Evolutionary conservation across 2,797 vertebrate genomes (phyloP).

Genomic region (Schizopygopsis malacanthus): DNA sequence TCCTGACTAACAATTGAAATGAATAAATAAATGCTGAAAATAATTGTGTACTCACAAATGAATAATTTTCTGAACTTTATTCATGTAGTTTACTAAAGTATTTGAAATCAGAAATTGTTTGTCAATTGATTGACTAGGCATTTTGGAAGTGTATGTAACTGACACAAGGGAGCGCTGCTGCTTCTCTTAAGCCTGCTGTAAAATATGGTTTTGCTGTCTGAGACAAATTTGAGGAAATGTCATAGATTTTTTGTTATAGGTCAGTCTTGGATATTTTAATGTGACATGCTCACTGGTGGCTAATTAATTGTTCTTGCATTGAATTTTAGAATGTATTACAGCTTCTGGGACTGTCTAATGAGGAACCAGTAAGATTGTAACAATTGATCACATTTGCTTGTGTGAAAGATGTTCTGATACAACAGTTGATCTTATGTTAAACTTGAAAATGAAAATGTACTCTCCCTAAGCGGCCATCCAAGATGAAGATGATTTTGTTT

Average conservation of each 20-base stretch:
- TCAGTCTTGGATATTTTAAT: background rate
- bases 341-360: background rate
- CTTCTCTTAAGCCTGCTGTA: background rate
- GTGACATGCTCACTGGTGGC: background rate
- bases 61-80: background rate
- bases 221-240: background rate
- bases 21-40: background rate
- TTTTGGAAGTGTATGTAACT: background rate
- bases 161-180: constrained; percentile 17
- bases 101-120: background rate
- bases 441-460: background rate
- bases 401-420: background rate
- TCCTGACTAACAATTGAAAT: background rate
- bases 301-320: background rate
- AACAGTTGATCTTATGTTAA: background rate
- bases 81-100: background rate
- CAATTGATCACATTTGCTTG: background rate
- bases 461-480: background rate
- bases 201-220: background rate
- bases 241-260: background rate
- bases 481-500: background rate
- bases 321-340: background rate
- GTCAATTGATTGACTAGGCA: background rate
- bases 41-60: background rate
- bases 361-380: background rate